These are phyloP conservation scores for Octopus sinensis DNA, from an alignment of 1,140 invertebrate species.

Conservation along the genomic window DNA sequence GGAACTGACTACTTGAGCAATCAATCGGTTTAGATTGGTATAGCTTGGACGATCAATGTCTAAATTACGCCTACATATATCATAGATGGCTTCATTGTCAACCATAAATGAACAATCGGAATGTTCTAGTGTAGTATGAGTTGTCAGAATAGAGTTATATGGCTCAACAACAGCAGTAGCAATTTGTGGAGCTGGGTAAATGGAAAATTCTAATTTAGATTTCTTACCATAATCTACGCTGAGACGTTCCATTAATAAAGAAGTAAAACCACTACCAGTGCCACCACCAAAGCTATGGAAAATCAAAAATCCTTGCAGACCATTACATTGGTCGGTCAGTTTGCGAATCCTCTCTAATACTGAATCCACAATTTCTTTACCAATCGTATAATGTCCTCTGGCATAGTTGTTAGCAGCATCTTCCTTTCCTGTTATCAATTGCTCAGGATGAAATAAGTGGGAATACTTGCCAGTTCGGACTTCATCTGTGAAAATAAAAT, in stretches of 20 bases:
- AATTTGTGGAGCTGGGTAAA: constrained; percentile 53
- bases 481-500: constrained; percentile 27
- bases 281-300: constrained; percentile 58
- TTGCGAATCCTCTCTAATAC: constrained; percentile 36
- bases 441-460: constrained; percentile 32
- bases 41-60: constrained; percentile 22
- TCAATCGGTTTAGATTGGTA: constrained; percentile 42
- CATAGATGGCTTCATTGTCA: constrained; percentile 45
- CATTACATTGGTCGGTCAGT: constrained; percentile 41
- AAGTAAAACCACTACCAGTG: constrained; percentile 70
- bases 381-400: constrained; percentile 55
- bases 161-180: constrained; percentile 57
- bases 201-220: constrained; percentile 66
- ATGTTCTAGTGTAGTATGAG: constrained; percentile 65
- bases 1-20: constrained; percentile 59
- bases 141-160: constrained; percentile 59
- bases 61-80: constrained; percentile 67
- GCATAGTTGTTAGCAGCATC: constrained; percentile 63
- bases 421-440: constrained; percentile 61
- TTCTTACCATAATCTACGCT: constrained; percentile 87
- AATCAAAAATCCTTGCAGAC: constrained; percentile 43
- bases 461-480: constrained; percentile 53
- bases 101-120: constrained; percentile 73
- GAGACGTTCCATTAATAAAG: constrained; percentile 81
- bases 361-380: constrained; percentile 49